Evolutionary conservation across 2,888 invertebrate genomes (phyloP).

Genomic region (Drosophila affinis): DNA sequence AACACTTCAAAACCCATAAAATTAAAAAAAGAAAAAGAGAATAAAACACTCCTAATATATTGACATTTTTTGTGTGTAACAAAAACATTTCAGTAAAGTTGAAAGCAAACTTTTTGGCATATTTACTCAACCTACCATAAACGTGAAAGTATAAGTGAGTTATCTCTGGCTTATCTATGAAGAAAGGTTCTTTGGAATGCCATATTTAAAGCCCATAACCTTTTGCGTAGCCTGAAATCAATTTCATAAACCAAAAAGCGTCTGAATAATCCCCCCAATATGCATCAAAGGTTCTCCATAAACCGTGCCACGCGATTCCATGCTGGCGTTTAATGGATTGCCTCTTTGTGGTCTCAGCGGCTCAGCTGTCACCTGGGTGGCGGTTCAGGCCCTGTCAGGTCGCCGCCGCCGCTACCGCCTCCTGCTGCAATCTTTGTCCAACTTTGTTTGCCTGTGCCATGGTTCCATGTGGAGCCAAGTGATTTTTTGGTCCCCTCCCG

Average conservation of each 20-base stretch:
- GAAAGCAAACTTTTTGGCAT: neutral
- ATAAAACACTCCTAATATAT: neutral
- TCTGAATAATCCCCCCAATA: neutral
- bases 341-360: slow-evolving; percentile 55
- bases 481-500: slow-evolving; percentile 60
- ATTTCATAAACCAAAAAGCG: neutral
- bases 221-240: too few relatives aligned
- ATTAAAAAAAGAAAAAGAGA: neutral
- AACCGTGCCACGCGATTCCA: slow-evolving; percentile 29
- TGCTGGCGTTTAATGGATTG: slow-evolving; percentile 67
- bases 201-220: too few relatives aligned
- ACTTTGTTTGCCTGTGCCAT: slow-evolving; percentile 6
- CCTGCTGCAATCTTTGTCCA: slow-evolving; percentile 18
- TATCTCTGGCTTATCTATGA: neutral
- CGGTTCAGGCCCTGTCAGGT: neutral
- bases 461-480: slow-evolving; percentile 62
- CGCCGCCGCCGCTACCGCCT: slow-evolving; percentile 13
- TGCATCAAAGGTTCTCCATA: slow-evolving; percentile 39
- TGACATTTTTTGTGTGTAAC: neutral
- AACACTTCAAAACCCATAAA: neutral
- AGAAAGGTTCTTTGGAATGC: too few relatives aligned
- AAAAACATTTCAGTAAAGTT: neutral
- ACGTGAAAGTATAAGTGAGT: neutral
- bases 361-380: slow-evolving; percentile 63
- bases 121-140: neutral